Percentiles rank a stretch among this genome's conserved stretches.
phyloP scores from a whole-genome alignment of 2,113 vertebrate genomes.

The Alosa alosa region DNA sequence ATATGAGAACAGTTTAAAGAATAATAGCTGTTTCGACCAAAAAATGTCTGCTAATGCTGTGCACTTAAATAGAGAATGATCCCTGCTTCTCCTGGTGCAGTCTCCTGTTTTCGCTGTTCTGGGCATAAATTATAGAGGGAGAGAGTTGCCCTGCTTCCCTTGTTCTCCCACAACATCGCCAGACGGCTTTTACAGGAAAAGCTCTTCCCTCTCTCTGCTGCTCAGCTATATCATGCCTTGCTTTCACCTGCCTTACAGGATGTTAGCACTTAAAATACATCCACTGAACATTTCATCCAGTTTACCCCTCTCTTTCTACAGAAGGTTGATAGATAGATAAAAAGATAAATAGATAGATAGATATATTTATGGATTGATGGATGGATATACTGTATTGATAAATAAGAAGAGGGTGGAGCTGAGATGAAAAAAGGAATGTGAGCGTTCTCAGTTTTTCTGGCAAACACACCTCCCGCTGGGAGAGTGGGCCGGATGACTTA shows the following conservation, averaged over 20 bases:
- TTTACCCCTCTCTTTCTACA: neutral
- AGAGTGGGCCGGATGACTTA: neutral
- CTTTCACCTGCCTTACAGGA: conserved; percentile 16
- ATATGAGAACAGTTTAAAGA: neutral
- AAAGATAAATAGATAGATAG: neutral
- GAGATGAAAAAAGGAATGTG: neutral
- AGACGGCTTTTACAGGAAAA: neutral
- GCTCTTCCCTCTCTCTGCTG: neutral
- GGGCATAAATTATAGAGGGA: conserved; percentile 12
- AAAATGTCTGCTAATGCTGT: neutral
- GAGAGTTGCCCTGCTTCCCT: neutral
- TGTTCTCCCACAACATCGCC: neutral
- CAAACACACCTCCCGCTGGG: neutral
- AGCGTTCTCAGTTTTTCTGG: neutral
- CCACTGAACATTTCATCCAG: neutral
- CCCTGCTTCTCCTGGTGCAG: neutral
- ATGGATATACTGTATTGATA: neutral
- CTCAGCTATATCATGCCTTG: neutral
- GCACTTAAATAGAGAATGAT: neutral
- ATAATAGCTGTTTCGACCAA: neutral
- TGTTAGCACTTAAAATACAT: conserved; percentile 10
- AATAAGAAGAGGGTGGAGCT: neutral
- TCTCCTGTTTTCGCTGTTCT: conserved; percentile 2
- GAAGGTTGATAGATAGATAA: neutral
- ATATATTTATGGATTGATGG: neutral